Base-by-base conservation (phyloP, 2,888 invertebrate genomes). In the Rotaria sp. region DNA sequence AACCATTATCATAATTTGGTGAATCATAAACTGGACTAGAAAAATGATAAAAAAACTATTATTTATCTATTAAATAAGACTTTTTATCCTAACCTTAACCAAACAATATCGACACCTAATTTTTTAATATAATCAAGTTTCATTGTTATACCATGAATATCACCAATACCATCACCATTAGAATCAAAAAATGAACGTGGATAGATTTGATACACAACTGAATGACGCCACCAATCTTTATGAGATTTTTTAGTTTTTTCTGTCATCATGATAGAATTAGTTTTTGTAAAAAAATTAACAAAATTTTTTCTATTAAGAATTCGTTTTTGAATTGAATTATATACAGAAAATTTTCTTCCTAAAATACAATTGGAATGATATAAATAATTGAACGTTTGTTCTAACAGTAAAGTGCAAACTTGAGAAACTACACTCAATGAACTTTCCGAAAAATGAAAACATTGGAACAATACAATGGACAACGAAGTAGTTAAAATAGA, bases 21-120 rank as follows among this genome's bases (percentile, higher is more conserved):
- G 59, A 84, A 30, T 86, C 30, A 85, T 89, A 87, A 85, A 89
- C 87, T 4, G 89, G 90, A 26, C 45, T 67, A 67, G 5, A 67
- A 35, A 21, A 38, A 38, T 18, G 4, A 3, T 15, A 67, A 30
- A 55, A 4, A 30, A 35, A 5, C 5, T 4, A 21, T 24, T 52
- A 21, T 52, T 24, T 52, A 24, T 52, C 24, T 52, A 52, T 52
- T 13, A 2, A 24, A 4, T 5, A 24, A 52, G 24, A 21, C 21
- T 5, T 13, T 1, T 18, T 30, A 35, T 30, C 3, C 35, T 21
- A 21, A 67, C 67, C 67, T 45, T 15, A 86, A 48, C 86, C 86
- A 86, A 48, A 86, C 30, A 30, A 84, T 59, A 84, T 30, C 38
- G 18, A 84, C 52, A 35, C 86, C 86, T 50, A 86, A 59, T 45